These are phyloP conservation scores for Macquaria ambigua DNA, from an alignment of 2,113 vertebrate genomes.

Conservation along the genomic window DNA sequence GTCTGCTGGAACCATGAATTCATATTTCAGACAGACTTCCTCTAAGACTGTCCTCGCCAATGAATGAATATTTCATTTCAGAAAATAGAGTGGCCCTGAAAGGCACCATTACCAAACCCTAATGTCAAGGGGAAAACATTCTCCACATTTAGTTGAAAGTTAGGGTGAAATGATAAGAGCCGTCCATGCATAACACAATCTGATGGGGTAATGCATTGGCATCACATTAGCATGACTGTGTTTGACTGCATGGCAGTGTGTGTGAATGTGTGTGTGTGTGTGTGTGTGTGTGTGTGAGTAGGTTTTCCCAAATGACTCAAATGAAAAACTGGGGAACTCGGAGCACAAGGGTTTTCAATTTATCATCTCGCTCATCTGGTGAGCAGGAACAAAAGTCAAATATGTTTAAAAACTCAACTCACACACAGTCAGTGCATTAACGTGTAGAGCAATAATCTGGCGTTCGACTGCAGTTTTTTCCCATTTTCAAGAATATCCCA, in stretches of 20 bases:
- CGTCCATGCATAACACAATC: constrained; percentile 74
- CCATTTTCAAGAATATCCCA: constrained; percentile 4
- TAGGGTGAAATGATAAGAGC: constrained; percentile 76
- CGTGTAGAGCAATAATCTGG: neutral
- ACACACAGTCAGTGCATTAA: constrained; percentile 19
- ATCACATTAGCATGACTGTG: constrained; percentile 74
- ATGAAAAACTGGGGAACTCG: constrained; percentile 47
- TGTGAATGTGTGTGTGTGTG: constrained; percentile 5
- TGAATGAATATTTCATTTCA: constrained; percentile 84
- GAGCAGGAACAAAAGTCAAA: constrained; percentile 54
- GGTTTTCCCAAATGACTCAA: constrained; percentile 63
- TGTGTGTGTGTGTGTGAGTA: constrained; percentile 39
- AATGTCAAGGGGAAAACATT: constrained; percentile 76
- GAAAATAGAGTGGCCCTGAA: constrained; percentile 81
- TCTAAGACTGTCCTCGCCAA: constrained; percentile 78
- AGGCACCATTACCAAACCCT: constrained; percentile 80
- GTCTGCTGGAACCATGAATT: constrained; percentile 80
- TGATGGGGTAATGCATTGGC: constrained; percentile 79
- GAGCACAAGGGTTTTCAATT: constrained; percentile 58
- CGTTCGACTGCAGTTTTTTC: neutral
- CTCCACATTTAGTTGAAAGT: constrained; percentile 76
- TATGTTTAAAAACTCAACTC: constrained; percentile 38
- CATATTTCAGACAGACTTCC: constrained; percentile 81
- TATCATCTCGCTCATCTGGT: constrained; percentile 49
- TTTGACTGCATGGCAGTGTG: constrained; percentile 46